phyloP scores from a whole-genome alignment of 1,140 invertebrate species.

The Drosophila biarmipes region DNA sequence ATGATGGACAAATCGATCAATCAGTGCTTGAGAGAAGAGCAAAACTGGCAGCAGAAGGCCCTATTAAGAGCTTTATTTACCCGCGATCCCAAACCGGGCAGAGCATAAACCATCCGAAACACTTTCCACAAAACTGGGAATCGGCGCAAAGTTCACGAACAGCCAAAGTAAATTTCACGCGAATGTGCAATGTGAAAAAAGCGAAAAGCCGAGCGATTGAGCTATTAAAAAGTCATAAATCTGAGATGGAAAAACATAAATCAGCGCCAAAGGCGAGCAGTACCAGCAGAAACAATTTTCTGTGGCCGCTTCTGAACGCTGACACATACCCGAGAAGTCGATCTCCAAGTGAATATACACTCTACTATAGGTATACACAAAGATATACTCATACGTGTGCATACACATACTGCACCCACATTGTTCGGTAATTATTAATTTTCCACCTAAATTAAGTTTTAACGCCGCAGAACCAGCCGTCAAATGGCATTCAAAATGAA shows the following conservation, averaged over 20 bases:
- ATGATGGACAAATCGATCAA: constrained; percentile 46
- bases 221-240: constrained; percentile 83
- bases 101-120: constrained; percentile 36
- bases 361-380: constrained; percentile 1
- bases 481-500: constrained; percentile 73
- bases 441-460: constrained; percentile 81
- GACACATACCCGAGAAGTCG: constrained; percentile 44
- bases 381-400: constrained; percentile 18
- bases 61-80: constrained; percentile 59
- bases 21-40: constrained; percentile 20
- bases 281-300: constrained; percentile 63
- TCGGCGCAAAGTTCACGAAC: constrained; percentile 72
- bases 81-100: constrained; percentile 24
- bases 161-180: constrained; percentile 75
- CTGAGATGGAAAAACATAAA: constrained; percentile 83
- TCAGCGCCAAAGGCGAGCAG: constrained; percentile 67
- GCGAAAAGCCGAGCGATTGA: constrained; percentile 63
- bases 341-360: constrained; percentile 18
- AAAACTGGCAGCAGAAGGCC: constrained; percentile 25
- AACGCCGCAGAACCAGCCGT: constrained; percentile 52
- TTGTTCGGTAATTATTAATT: constrained; percentile 80
- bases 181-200: constrained; percentile 70
- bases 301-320: constrained; percentile 60
- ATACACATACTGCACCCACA: constrained; percentile 67
- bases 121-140: constrained; percentile 49